phyloP scores from a whole-genome alignment of 2,797 vertebrate genomes.

The Microctenopoma stevenorrisi region DNA sequence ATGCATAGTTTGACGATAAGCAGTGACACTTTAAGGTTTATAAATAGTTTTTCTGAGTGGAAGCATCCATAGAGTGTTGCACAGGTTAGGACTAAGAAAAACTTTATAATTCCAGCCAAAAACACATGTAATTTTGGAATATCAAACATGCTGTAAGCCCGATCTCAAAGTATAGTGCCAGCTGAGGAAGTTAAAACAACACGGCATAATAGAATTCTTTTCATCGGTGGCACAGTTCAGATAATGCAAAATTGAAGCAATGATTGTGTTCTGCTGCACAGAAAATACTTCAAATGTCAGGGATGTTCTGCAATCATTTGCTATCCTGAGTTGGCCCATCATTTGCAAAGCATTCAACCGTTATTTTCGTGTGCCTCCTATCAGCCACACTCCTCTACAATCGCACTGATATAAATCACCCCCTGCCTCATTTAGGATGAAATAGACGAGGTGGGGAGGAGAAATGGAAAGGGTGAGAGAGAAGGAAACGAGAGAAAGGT shows the following conservation, averaged over 20 bases:
- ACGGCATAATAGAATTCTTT: constrained; percentile 43
- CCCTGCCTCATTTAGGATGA: constrained; percentile 56
- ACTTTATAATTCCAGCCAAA: constrained; percentile 1
- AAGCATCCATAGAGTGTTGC: neutral
- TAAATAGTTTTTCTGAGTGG: constrained; percentile 20
- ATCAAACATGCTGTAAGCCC: constrained; percentile 17
- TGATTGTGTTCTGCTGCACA: constrained; percentile 57
- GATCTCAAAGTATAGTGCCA: constrained; percentile 27
- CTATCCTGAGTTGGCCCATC: constrained; percentile 48
- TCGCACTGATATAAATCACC: constrained; percentile 57
- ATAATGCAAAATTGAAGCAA: constrained; percentile 59
- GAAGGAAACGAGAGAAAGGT: constrained; percentile 17
- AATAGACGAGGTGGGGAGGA: constrained; percentile 44
- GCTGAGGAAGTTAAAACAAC: constrained; percentile 28
- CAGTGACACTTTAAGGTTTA: constrained; percentile 37
- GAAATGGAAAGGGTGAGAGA: constrained; percentile 27
- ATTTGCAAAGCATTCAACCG: constrained; percentile 58
- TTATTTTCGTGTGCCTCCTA: constrained; percentile 56
- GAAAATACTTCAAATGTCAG: constrained; percentile 66
- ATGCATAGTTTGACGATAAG: constrained; percentile 46
- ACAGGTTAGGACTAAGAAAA: neutral
- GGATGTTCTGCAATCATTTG: constrained; percentile 63
- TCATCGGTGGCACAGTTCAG: constrained; percentile 43
- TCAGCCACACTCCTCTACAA: constrained; percentile 43
- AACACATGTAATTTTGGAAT: constrained; percentile 23